Percentiles rank a stretch among this genome's conserved stretches.
phyloP scores from a whole-genome alignment of 2,888 invertebrate species.

The Melieria picta region DNA sequence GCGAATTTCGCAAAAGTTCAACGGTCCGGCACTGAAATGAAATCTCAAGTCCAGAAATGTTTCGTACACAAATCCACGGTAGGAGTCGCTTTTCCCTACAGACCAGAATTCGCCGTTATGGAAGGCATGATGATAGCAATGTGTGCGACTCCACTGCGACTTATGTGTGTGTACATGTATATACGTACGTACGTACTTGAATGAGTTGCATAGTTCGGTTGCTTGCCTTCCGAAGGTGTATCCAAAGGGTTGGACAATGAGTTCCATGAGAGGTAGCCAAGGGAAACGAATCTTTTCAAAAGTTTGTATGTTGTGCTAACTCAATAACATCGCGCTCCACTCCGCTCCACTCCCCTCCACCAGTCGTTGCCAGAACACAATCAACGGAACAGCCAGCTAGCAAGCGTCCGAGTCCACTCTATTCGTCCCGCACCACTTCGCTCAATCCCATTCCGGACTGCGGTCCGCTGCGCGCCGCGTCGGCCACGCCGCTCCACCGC shows the following conservation, averaged over 20 bases:
- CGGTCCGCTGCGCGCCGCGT: not conserved
- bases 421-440: conserved; percentile 1
- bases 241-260: conserved; percentile 19
- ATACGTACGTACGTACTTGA: no score
- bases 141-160: no score
- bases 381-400: conserved; percentile 14
- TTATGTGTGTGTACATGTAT: no score
- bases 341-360: not conserved
- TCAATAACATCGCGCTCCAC: conserved; percentile 24
- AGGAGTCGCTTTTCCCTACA: no score
- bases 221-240: not conserved
- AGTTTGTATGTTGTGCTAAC: conserved; percentile 22
- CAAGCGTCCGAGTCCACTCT: not conserved
- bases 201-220: no score
- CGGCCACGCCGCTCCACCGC: not conserved
- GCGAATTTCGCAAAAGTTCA: conserved; percentile 16
- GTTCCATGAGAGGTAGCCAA: conserved; percentile 19
- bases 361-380: conserved; percentile 13
- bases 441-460: conserved; percentile 3
- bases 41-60: conserved; percentile 14
- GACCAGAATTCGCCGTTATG: no score
- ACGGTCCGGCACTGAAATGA: conserved; percentile 16
- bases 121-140: no score
- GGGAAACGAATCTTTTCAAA: conserved; percentile 28
- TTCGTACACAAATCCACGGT: not conserved